Conservation (phyloP, 2,888 invertebrate species). For the Baccha elongata region DNA sequence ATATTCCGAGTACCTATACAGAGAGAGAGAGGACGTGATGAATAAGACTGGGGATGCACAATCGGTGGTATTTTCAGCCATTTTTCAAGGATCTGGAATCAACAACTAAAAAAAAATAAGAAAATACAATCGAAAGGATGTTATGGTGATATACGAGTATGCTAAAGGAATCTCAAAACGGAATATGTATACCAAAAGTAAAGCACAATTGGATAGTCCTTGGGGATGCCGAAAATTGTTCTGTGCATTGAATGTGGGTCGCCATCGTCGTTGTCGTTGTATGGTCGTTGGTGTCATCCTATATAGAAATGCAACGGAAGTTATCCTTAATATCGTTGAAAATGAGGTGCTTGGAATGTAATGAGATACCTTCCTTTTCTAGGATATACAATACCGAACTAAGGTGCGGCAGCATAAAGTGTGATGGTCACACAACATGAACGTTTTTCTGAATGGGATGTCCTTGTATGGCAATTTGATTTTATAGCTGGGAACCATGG, state of each 20-base stretch:
- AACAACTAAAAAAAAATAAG: constrained; percentile 15
- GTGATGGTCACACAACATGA: constrained; percentile 35
- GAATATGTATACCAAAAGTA: constrained; percentile 43
- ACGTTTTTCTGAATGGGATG: constrained; percentile 16
- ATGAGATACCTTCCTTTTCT: constrained; percentile 68
- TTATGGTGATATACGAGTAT: constrained; percentile 49
- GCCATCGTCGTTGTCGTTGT: neutral
- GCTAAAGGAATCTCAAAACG: constrained; percentile 29
- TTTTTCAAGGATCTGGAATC: constrained; percentile 37
- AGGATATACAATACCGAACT: constrained; percentile 44
- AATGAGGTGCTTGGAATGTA: constrained; percentile 72
- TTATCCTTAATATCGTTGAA: constrained; percentile 65
- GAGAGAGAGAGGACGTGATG: constrained; percentile 71
- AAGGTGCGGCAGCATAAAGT: constrained; percentile 26
- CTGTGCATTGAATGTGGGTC: constrained; percentile 64
- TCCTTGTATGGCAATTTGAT: constrained; percentile 59
- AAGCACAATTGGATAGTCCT: constrained; percentile 68
- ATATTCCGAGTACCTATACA: constrained; percentile 55
- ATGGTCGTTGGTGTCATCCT: constrained; percentile 18
- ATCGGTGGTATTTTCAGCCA: constrained; percentile 23
- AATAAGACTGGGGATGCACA: constrained; percentile 68
- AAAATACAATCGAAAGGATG: constrained; percentile 28
- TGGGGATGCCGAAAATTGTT: constrained; percentile 47
- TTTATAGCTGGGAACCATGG: constrained; percentile 45
- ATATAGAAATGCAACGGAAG: constrained; percentile 60